Percentiles rank a stretch among this genome's conserved stretches.
These are phyloP conservation scores for Caranx ignobilis DNA, from an alignment of 2,113 vertebrate species.

Conservation along the genomic window DNA sequence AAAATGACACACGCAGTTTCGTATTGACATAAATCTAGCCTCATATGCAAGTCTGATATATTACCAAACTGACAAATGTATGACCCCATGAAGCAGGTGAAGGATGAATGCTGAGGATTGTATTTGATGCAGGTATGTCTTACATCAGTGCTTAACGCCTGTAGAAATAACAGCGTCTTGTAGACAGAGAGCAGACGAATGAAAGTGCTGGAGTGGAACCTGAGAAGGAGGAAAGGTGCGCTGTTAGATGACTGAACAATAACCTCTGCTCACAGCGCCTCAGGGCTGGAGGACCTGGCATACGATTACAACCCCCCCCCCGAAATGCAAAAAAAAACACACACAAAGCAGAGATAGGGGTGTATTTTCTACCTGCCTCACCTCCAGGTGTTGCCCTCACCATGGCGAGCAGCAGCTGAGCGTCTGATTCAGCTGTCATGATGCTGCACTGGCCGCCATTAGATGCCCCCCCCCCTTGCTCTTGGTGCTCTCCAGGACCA, in stretches of 20 bases:
- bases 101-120: no score
- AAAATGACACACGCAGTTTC: no score
- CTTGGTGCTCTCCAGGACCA: slow-evolving; percentile 49
- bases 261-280: slow-evolving; percentile 55
- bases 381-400: slow-evolving; percentile 60
- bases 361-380: slow-evolving; percentile 27
- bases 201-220: slow-evolving; percentile 66
- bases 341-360: slow-evolving; percentile 52
- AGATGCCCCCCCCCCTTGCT: slow-evolving; percentile 11
- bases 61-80: neutral
- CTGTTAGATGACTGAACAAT: slow-evolving; percentile 60
- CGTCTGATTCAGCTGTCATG: slow-evolving; percentile 39
- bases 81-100: neutral
- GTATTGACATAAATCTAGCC: no score
- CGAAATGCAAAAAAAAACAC: neutral
- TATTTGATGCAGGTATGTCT: neutral
- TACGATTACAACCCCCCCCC: slow-evolving; percentile 43
- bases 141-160: neutral
- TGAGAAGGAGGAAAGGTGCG: slow-evolving; percentile 47
- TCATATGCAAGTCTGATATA: neutral
- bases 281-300: slow-evolving; percentile 42
- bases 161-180: slow-evolving; percentile 6
- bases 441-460: neutral
- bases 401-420: slow-evolving; percentile 40
- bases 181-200: slow-evolving; percentile 18